Base-by-base conservation (phyloP, 2,888 invertebrate species). In the Agonopterix arenella region DNA sequence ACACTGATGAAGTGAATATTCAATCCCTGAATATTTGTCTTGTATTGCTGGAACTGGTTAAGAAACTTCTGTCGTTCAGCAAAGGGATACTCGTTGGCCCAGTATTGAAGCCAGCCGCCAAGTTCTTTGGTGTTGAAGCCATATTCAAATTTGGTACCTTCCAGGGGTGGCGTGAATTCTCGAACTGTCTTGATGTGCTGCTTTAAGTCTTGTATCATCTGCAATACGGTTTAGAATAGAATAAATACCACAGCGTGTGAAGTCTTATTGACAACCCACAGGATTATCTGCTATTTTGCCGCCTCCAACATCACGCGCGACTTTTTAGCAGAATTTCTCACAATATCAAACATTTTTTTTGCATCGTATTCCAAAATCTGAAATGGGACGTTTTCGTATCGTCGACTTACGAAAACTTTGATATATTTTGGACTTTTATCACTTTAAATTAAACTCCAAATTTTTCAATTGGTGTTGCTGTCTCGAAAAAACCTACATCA, bases 11-110 rank as follows among this genome's bases (percentile, higher is more conserved):
- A 51, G 37, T 47, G 96, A 44, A 97, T 91, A 57, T 92, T 90
- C 59, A 95, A 68, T 0, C 91, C 91, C 70, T 94, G 93, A 58
- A 97, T 93, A 52, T 92, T 91, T 0, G 96, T 96, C 56, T 90
- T 93, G 76, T 90, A 97, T 53, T 96, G 95, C 90, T 93, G 92
- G 61, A 91, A 93, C 52, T 91, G 83, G 69, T 97, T 96, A 18
- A 97, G 75, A 52, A 89, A 85, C 7, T 77, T 72, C 71, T 95
- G 93, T 9, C 94, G 89, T 52, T 92, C 88, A 44, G 78, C 77
- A 52, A 88, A 75, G 55, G 94, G 89, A 70, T 95, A 97, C 41
- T 91, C 86, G n/a, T 92, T 90, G 4, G 88, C 90, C 98, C 98
- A 98, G 77, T 95, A 94, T 13, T 92, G 84, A 2, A 94, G 69